Conservation (phyloP, 2,113 vertebrate species). For the Aix galericulata region DNA sequence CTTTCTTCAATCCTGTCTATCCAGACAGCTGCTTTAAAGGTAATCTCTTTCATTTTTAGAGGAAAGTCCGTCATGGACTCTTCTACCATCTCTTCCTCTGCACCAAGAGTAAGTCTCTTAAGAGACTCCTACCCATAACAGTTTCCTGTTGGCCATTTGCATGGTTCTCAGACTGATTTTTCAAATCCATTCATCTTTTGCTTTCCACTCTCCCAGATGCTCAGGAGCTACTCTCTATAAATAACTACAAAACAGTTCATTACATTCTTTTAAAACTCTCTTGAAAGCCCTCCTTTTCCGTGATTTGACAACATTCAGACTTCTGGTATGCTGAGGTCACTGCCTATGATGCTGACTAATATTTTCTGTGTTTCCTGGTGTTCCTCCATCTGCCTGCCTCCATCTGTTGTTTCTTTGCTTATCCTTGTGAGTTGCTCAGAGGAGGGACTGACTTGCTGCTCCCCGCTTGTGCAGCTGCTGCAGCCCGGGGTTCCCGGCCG, state of each 20-base stretch:
- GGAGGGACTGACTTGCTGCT: background rate
- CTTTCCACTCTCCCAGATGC: background rate
- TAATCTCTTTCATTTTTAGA: background rate
- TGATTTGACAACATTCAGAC: constrained; percentile 32
- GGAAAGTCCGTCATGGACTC: background rate
- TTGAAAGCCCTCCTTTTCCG: background rate
- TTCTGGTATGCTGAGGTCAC: constrained; percentile 56
- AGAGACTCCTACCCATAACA: background rate
- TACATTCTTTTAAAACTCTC: background rate
- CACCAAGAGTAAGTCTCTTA: background rate
- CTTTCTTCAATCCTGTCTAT: background rate
- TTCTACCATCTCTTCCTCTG: background rate
- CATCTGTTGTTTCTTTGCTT: constrained; percentile 53
- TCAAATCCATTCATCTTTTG: background rate
- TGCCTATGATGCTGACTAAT: constrained; percentile 67
- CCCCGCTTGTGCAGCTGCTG: background rate
- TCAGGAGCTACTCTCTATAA: background rate
- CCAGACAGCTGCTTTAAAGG: background rate
- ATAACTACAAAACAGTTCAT: background rate
- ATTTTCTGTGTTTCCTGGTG: constrained; percentile 64
- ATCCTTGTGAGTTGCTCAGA: background rate
- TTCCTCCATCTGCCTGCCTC: constrained; percentile 46
- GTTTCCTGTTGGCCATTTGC: background rate
- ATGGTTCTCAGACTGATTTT: background rate
- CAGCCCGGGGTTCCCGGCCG: accelerated